Evolutionary conservation across 2,888 invertebrate species (phyloP).

Genomic region (Desoria tigrina): DNA sequence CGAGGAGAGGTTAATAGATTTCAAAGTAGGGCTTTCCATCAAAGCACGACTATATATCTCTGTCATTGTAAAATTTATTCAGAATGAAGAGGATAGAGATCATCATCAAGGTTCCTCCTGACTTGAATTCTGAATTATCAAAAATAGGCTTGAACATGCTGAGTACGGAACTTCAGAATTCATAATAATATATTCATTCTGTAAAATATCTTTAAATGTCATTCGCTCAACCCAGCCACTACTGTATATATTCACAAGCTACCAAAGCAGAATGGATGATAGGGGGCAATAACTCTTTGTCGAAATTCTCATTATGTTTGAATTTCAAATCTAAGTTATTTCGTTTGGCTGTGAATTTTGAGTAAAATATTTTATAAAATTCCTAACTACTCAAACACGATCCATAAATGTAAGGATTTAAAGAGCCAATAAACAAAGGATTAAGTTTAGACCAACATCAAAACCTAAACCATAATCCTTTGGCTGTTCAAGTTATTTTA

Average conservation of each 20-base stretch:
- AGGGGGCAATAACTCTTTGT: conserved; percentile 30
- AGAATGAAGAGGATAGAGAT: neutral
- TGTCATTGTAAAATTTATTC: neutral
- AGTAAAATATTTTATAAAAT: conserved; percentile 3
- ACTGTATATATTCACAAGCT: neutral
- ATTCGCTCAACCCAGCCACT: too few relatives aligned
- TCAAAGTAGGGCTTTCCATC: too few relatives aligned
- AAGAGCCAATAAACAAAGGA: too few relatives aligned
- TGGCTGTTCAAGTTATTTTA: too few relatives aligned
- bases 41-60: neutral
- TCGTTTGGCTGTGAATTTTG: too few relatives aligned
- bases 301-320: conserved; percentile 19
- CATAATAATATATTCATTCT: too few relatives aligned
- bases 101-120: conserved; percentile 4
- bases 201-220: too few relatives aligned
- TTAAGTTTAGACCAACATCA: too few relatives aligned
- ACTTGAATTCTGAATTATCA: conserved; percentile 1
- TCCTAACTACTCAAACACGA: too few relatives aligned
- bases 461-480: too few relatives aligned
- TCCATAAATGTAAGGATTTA: too few relatives aligned
- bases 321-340: too few relatives aligned
- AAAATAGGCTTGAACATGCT: neutral
- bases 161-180: neutral
- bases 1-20: neutral
- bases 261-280: conserved; percentile 6